phyloP scores from a whole-genome alignment of 2,888 invertebrate species.

The Bhutanitis thaidina region DNA sequence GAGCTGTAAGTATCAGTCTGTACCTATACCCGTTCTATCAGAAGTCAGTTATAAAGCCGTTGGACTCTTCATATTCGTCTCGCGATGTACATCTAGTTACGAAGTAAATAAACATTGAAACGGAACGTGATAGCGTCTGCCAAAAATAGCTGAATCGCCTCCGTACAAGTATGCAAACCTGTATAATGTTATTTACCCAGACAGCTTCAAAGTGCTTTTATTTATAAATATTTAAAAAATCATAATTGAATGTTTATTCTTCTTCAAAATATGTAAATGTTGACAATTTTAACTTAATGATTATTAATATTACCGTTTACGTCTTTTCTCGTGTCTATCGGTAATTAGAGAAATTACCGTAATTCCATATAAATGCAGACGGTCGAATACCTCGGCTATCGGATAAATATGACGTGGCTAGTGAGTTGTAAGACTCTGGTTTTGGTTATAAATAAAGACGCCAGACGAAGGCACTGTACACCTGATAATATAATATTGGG shows the following conservation, averaged over 20 bases:
- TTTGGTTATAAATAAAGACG: no score
- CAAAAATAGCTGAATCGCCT: constrained; percentile 17
- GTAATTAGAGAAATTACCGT: no score
- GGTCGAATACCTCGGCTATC: background rate
- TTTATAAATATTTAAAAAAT: constrained; percentile 22
- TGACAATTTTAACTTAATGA: constrained; percentile 3
- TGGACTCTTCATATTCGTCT: no score
- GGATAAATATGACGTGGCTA: no score
- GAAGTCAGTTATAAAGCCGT: no score
- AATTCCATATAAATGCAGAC: background rate
- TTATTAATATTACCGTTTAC: background rate
- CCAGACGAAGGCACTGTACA: no score
- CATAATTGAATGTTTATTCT: constrained; percentile 14
- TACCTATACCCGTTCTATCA: no score
- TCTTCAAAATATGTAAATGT: background rate
- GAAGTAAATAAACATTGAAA: constrained; percentile 1
- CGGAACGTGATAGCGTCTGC: background rate
- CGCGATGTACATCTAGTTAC: background rate
- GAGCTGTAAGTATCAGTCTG: no score
- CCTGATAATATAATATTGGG: no score
- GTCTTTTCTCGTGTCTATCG: background rate
- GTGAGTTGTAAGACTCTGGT: no score
- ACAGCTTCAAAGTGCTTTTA: constrained; percentile 26
- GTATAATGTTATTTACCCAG: constrained; percentile 26
- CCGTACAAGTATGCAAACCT: constrained; percentile 19